A percentile compares a stretch with the other conserved stretches of the same genome.
phyloP scores from a whole-genome alignment of 2,888 invertebrate genomes.

The Caenorhabditis sulstoni region DNA sequence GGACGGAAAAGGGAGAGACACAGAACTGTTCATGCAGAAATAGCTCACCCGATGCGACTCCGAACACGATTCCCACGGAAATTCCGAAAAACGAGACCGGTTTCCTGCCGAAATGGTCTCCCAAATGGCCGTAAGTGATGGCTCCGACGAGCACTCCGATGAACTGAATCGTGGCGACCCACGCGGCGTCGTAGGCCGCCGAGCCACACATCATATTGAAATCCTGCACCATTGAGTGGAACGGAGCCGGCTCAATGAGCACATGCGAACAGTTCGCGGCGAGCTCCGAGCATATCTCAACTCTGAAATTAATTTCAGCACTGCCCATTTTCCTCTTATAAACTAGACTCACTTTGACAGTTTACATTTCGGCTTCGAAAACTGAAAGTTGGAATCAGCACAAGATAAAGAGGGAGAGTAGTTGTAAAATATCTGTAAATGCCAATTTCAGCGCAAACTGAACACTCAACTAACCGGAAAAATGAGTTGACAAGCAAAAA shows the following conservation, averaged over 20 bases:
- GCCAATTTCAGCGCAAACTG: too few relatives aligned
- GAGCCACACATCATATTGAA: conserved; percentile 63
- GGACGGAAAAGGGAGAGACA: too few relatives aligned
- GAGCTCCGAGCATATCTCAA: conserved; percentile 54
- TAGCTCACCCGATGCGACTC: conserved; percentile 60
- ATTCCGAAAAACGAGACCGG: conserved; percentile 65
- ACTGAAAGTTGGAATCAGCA: conserved; percentile 53
- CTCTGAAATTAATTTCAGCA: conserved; percentile 28
- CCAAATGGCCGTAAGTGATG: conserved; percentile 66
- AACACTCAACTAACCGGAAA: conserved; percentile 7
- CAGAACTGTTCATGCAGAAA: too few relatives aligned
- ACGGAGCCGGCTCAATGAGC: conserved; percentile 39
- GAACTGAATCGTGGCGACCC: conserved; percentile 70
- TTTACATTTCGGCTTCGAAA: conserved; percentile 58
- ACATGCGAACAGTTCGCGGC: conserved; percentile 38
- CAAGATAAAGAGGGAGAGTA: conserved; percentile 57
- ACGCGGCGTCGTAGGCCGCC: conserved; percentile 63
- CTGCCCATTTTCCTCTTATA: background rate
- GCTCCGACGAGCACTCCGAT: conserved; percentile 68
- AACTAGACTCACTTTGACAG: conserved; percentile 57
- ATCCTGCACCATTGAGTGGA: conserved; percentile 66
- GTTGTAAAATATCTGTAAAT: conserved; percentile 64
- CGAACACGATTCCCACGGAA: conserved; percentile 60
- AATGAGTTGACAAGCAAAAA: conserved; percentile 27
- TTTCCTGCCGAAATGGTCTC: conserved; percentile 67